Conservation (phyloP, 2,797 vertebrate genomes). For the Malacoctenus gilli region DNA sequence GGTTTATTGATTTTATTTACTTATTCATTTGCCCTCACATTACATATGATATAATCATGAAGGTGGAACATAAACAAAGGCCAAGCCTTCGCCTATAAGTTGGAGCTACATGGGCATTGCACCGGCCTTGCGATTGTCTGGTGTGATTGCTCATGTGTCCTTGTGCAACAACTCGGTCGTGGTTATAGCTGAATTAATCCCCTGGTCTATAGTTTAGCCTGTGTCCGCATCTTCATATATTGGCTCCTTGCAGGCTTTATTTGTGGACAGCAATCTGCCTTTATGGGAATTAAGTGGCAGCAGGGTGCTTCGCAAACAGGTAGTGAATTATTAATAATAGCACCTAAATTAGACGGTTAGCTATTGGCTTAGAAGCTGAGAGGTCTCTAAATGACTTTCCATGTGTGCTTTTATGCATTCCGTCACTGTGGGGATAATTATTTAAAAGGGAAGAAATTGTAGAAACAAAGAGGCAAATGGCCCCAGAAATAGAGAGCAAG, state of each 20-base stretch:
- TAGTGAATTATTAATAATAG: conserved; percentile 55
- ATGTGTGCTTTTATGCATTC: conserved; percentile 24
- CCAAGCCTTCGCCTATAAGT: too few relatives aligned
- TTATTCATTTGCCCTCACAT: too few relatives aligned
- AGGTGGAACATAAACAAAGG: too few relatives aligned
- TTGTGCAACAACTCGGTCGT: too few relatives aligned
- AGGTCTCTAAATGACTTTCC: conserved; percentile 22
- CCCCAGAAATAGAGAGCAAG: conserved; percentile 35
- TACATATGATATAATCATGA: too few relatives aligned
- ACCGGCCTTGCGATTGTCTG: too few relatives aligned
- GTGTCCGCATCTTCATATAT: not conserved
- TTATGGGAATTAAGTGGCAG: conserved; percentile 40
- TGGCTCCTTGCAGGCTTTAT: conserved; percentile 15
- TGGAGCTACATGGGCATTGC: too few relatives aligned
- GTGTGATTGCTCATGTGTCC: too few relatives aligned
- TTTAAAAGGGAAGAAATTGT: conserved; percentile 42
- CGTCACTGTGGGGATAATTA: conserved; percentile 58
- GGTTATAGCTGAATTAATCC: not conserved
- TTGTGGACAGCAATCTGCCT: conserved; percentile 38
- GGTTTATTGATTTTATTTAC: too few relatives aligned
- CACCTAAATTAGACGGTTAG: conserved; percentile 53
- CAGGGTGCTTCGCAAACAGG: conserved; percentile 50
- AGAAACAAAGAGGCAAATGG: conserved; percentile 47
- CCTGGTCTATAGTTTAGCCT: conserved; percentile 3
- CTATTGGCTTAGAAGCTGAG: conserved; percentile 32